Evolutionary conservation across 1,140 invertebrate species (phyloP), one percentile per base, ranked within the genome.

Genomic region (Cyclina sinensis): DNA sequence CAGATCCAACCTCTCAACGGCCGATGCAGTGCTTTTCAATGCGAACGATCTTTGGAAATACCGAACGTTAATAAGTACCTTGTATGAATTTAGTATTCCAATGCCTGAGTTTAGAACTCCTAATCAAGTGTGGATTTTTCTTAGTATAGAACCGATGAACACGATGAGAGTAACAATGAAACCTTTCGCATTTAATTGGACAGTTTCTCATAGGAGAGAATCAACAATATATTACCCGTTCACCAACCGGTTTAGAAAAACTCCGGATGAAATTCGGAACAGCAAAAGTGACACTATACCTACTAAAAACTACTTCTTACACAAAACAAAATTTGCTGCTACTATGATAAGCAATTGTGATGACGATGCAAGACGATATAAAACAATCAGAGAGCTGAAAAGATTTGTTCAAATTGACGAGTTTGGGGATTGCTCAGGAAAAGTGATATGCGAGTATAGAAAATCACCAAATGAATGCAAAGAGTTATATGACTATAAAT

Each of bases 31-130:
- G 24, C 21, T 86, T 14, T 86, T 86, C 43, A 68, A 86, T 79
- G 74, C 84, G n/a, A 86, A 51, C 59, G 84, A 86, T 30, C 21
- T 86, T 2, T 86, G 84, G 84, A 62, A 78, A 65, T 78, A 86
- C 51, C 46, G 43, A 21, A 65, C 65, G 18, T 59, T 86, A 24
- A 43, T 86, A 12, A 70, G 48, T 12, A 79, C 84, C 9, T 21
- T 86, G 24, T 35, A 79, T 30, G 73, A 79, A 57, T 32, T 78
- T 39, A 21, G 65, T 46, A 78, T 65, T 65, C 35, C 76, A 35
- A 59, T 86, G 84, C 84, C 84, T 1, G 18, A 51, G 32, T 11
- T 4, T 4, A 73, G 84, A 65, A 78, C 54, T 18, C 51, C 48
- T 27, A 79, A 79, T 62, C 86, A 88, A 43, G 62, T 88, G 0